Base-by-base conservation (phyloP, 2,113 vertebrate genomes). In the Ictalurus punctatus region DNA sequence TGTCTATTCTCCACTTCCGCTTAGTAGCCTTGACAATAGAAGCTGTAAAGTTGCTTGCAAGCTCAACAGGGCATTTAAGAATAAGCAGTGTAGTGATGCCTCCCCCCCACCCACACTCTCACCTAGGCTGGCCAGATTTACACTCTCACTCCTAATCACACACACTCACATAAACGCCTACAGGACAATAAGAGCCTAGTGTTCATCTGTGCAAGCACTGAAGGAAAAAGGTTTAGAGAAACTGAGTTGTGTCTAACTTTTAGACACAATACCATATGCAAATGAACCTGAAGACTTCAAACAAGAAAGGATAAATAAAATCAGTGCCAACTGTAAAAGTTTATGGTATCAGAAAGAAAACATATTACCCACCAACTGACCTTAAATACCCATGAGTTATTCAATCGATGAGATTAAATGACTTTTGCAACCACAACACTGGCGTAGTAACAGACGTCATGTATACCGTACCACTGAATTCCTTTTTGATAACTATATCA, bases 11-110 rank as follows among this genome's bases (percentile, higher is more conserved):
- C 30, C 80, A 61, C 80, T 83, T 83, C 56, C 3, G 19, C 65
- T 78, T 71, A 93, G 89, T 88, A 56, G 86, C 83, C 78, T 79
- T 52, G 61, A 86, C 90, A 90, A 74, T 92, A 78, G 58, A 81
- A 90, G 87, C 91, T 84, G 6, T 85, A 92, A 65, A 76, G 76
- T 90, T 91, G 92, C 86, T 91, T 80, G 90, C 48, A 90, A 90
- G 93, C 90, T 91, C 84, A 92, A 56, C 44, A 83, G 93, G 89
- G 91, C 88, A 89, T 69, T 91, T 91, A 92, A 91, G 94, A 95
- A 95, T 94, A 94, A 93, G 91, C 93, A 90, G 90, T 89, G 91
- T 90, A 84, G 76, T 89, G 23, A 80, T 56, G 48, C 13, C 14
- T 54, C 91, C 90, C 90, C 88, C 89, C 92, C 94, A 93, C 92